phyloP scores from a whole-genome alignment of 2,113 vertebrate species.

The Lanius ludovicianus region DNA sequence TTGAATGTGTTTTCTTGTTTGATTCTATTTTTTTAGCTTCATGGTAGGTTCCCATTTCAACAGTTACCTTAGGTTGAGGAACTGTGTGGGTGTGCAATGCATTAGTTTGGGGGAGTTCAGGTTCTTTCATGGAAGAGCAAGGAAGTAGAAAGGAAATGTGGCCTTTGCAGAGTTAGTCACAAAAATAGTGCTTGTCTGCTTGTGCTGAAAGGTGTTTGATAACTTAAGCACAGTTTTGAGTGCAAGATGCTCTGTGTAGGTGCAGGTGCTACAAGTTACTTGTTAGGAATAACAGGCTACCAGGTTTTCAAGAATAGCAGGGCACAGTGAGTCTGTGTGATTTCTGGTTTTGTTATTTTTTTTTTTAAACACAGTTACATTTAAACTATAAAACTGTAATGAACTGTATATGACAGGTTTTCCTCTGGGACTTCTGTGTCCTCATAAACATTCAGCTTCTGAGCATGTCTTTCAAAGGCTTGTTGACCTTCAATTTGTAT shows the following conservation, averaged over 20 bases:
- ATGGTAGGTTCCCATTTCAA: neutral
- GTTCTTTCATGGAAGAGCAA: neutral
- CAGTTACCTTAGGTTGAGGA: neutral
- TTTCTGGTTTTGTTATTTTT: neutral
- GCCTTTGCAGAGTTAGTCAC: neutral
- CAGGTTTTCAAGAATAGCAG: neutral
- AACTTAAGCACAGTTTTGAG: neutral
- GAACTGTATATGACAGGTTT: neutral
- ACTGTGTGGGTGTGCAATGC: neutral
- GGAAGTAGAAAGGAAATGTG: neutral
- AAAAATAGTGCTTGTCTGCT: neutral
- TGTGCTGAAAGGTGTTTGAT: neutral
- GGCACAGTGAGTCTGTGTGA: neutral
- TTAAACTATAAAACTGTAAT: neutral
- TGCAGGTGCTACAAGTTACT: neutral
- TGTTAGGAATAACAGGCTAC: neutral
- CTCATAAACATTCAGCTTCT: neutral
- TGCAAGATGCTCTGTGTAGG: neutral
- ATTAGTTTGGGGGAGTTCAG: neutral
- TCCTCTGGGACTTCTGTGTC: neutral
- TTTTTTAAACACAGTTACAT: neutral
- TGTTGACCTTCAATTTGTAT: neutral
- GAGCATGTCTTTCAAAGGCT: neutral
- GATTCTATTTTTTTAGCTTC: neutral
- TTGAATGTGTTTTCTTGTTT: neutral